Percentiles rank a stretch among this genome's conserved stretches.
Evolutionary conservation across 2,113 vertebrate genomes (phyloP).

Genomic region (Leptodactylus fuscus): DNA sequence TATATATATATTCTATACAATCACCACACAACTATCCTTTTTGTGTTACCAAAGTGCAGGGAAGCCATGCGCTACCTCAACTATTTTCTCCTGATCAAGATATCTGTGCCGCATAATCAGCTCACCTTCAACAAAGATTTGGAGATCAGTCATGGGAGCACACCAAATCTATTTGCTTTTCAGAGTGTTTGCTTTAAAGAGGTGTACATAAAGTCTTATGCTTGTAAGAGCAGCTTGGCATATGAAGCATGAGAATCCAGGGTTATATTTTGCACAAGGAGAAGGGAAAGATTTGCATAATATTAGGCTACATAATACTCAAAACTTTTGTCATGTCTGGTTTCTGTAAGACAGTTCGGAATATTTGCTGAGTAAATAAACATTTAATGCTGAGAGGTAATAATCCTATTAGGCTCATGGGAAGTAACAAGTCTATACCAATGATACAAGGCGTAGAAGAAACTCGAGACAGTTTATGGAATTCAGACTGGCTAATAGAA

Average conservation of each 20-base stretch:
- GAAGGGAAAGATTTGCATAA: neutral
- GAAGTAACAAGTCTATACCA: too few species aligned
- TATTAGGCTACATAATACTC: neutral
- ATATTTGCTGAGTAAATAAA: neutral
- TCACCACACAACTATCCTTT: too few species aligned
- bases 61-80: too few species aligned
- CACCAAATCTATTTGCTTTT: neutral
- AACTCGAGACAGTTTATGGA: too few species aligned
- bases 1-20: too few species aligned
- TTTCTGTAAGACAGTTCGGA: neutral
- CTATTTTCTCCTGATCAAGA: neutral
- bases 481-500: too few species aligned
- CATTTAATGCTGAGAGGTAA: neutral
- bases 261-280: neutral
- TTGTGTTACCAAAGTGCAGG: too few species aligned
- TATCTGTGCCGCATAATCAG: neutral
- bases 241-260: neutral
- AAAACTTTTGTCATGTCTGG: neutral
- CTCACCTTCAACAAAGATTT: neutral
- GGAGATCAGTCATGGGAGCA: neutral
- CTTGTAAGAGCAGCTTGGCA: neutral
- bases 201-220: neutral
- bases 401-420: neutral
- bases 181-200: neutral
- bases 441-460: too few species aligned